These are phyloP conservation scores for Prionace glauca DNA, from an alignment of 2,797 vertebrate species.

Conservation along the genomic window DNA sequence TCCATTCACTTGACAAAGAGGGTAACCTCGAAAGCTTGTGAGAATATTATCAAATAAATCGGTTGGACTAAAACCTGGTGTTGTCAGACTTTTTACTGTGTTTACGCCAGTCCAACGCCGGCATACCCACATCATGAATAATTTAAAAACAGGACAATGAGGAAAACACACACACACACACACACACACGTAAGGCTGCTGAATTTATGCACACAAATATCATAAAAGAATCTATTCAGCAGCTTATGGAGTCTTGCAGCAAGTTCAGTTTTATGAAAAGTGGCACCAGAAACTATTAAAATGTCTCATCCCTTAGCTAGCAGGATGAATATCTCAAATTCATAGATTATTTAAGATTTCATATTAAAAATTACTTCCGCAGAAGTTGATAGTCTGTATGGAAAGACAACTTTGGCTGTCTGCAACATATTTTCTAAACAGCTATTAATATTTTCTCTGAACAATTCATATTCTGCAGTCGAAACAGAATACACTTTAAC, in stretches of 20 bases:
- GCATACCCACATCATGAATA: no score
- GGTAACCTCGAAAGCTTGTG: no score
- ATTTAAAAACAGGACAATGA: neutral
- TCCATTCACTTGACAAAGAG: no score
- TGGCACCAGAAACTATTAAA: neutral
- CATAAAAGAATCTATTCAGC: neutral
- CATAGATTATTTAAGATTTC: neutral
- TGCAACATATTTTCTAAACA: neutral
- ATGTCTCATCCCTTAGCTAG: no score
- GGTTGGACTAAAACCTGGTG: no score
- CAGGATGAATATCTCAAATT: no score
- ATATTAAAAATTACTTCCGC: neutral
- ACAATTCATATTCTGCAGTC: neutral
- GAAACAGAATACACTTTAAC: neutral
- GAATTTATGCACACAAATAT: neutral
- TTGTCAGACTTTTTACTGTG: no score
- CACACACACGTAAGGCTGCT: no score
- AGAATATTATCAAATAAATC: no score
- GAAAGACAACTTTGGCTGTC: neutral
- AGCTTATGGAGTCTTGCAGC: neutral
- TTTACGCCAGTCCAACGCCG: no score
- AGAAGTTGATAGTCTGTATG: neutral
- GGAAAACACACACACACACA: neutral
- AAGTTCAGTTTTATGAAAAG: neutral
- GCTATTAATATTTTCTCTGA: neutral